phyloP scores from a whole-genome alignment of 2,797 vertebrate genomes.

The Thamnophis elegans region DNA sequence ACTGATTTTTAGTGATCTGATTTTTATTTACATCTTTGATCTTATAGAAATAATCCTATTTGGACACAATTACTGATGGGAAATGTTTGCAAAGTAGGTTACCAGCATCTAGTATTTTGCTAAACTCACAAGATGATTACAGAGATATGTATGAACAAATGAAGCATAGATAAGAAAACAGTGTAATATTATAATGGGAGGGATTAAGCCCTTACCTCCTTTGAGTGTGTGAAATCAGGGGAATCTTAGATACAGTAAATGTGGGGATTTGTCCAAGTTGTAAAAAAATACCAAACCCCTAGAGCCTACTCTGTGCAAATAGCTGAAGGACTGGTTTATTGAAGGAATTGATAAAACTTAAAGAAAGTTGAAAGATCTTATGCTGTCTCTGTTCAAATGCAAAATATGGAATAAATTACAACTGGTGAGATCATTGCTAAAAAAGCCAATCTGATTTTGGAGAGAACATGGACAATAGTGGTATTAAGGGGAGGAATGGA shows the following conservation, averaged over 20 bases:
- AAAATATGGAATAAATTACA: background rate
- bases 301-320: background rate
- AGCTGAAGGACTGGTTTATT: background rate
- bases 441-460: background rate
- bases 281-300: background rate
- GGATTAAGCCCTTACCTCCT: background rate
- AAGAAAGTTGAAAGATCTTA: background rate
- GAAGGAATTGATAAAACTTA: background rate
- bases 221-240: background rate
- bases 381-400: background rate
- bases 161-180: background rate
- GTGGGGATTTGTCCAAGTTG: background rate
- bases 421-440: background rate
- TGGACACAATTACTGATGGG: background rate
- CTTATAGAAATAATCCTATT: background rate
- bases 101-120: background rate
- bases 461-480: background rate
- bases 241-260: background rate
- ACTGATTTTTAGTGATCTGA: background rate
- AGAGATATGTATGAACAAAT: background rate
- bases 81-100: background rate
- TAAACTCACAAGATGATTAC: background rate
- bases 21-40: background rate
- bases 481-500: background rate
- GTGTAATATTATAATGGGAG: background rate